Evolutionary conservation across 2,113 vertebrate species (phyloP).

Genomic region (Pycnonotus jocosus): DNA sequence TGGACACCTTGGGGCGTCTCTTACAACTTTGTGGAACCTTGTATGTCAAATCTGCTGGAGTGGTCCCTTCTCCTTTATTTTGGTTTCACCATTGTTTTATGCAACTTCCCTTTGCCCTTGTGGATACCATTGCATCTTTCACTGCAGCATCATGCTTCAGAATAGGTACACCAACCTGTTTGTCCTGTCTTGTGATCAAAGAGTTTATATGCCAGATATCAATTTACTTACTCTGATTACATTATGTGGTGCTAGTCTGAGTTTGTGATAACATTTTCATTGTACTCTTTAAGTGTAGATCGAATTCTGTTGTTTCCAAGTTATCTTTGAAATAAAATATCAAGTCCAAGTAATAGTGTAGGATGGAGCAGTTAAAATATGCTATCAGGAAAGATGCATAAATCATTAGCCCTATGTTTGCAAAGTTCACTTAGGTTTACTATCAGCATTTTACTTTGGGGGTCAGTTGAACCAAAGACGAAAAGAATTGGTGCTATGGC

Average conservation of each 20-base stretch:
- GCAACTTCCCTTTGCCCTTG: not conserved
- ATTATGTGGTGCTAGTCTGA: not conserved
- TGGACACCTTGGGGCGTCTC: not conserved
- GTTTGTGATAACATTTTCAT: not conserved
- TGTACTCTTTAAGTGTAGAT: not conserved
- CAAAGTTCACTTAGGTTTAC: not conserved
- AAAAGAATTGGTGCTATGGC: not conserved
- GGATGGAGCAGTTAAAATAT: not conserved
- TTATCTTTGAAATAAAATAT: not conserved
- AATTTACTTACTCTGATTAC: not conserved
- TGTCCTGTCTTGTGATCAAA: not conserved
- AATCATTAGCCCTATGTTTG: not conserved
- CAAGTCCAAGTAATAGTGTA: not conserved
- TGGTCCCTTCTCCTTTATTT: not conserved
- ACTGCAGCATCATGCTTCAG: not conserved
- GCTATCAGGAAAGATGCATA: not conserved
- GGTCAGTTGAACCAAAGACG: not conserved
- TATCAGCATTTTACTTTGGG: not conserved
- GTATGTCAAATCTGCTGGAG: not conserved
- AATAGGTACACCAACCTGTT: not conserved
- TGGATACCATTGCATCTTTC: not conserved
- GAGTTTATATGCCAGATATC: not conserved
- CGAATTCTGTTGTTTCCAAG: not conserved
- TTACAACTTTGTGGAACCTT: accelerated
- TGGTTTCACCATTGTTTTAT: not conserved